Evolutionary conservation across 2,113 vertebrate genomes (phyloP).

Genomic region (Rhipidura dahli): DNA sequence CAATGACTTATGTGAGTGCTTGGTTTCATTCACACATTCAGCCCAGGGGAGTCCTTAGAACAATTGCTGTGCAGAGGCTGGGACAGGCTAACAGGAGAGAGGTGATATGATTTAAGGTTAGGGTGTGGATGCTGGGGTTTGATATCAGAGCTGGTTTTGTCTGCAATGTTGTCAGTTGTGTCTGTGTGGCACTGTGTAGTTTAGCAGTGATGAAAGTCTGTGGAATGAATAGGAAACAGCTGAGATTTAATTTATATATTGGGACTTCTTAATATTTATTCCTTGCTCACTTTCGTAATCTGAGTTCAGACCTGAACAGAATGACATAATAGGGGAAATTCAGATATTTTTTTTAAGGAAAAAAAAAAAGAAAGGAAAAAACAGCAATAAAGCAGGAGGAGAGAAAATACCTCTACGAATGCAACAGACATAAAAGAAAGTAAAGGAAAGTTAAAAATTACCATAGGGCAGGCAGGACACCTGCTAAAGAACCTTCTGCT

Average conservation of each 20-base stretch:
- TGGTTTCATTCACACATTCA: not conserved
- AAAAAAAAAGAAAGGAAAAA: not conserved
- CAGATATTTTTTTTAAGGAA: constrained; percentile 21
- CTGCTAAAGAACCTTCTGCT: constrained; percentile 78
- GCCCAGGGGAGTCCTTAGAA: not conserved
- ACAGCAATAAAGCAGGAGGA: constrained; percentile 32
- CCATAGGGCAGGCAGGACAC: constrained; percentile 77
- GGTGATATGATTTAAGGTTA: not conserved
- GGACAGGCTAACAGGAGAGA: not conserved
- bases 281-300: not conserved
- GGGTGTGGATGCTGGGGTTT: not conserved
- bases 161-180: not conserved
- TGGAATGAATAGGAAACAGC: not conserved
- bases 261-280: constrained; percentile 8
- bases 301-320: not conserved
- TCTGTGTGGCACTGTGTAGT: not conserved
- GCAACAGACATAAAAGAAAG: constrained; percentile 76
- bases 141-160: not conserved
- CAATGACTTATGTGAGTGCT: not conserved
- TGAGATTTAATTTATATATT: constrained; percentile 40
- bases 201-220: not conserved
- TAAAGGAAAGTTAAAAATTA: constrained; percentile 81
- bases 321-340: constrained; percentile 47
- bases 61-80: not conserved
- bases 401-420: constrained; percentile 54